Evolutionary conservation across 1,140 invertebrate genomes (phyloP).

Genomic region (Meloidogyne floridensis): DNA sequence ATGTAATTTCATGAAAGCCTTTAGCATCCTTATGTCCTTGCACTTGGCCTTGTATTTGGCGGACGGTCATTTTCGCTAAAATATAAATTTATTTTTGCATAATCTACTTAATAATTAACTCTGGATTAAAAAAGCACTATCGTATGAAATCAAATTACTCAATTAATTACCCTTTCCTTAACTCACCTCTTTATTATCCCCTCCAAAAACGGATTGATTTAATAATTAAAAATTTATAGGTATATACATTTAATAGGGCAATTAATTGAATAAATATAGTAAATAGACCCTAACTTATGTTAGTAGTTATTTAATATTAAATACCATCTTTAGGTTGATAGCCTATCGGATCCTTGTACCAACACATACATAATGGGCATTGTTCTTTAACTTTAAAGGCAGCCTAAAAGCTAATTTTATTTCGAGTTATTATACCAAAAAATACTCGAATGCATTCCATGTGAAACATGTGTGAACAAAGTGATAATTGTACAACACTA

Average conservation of each 20-base stretch:
- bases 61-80: conserved; percentile 35
- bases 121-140: too few relatives aligned
- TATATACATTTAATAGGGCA: too few relatives aligned
- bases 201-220: too few relatives aligned
- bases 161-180: too few relatives aligned
- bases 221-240: too few relatives aligned
- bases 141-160: too few relatives aligned
- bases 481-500: conserved; percentile 28
- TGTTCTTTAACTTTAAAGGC: conserved; percentile 40
- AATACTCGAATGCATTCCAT: conserved; percentile 35
- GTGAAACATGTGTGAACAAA: conserved; percentile 42
- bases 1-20: conserved; percentile 39
- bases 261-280: too few relatives aligned
- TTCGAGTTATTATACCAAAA: background rate
- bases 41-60: conserved; percentile 32
- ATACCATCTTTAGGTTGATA: conserved; percentile 36
- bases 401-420: conserved; percentile 28
- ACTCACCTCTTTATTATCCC: too few relatives aligned
- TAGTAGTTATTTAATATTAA: background rate
- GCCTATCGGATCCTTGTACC: conserved; percentile 38
- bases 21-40: conserved; percentile 39
- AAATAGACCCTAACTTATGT: too few relatives aligned
- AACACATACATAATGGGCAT: conserved; percentile 44
- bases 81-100: background rate
- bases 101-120: too few relatives aligned